Evolutionary conservation across 92 coral and sea anemone genomes (phyloP).

Genomic region (Porites evermanni): DNA sequence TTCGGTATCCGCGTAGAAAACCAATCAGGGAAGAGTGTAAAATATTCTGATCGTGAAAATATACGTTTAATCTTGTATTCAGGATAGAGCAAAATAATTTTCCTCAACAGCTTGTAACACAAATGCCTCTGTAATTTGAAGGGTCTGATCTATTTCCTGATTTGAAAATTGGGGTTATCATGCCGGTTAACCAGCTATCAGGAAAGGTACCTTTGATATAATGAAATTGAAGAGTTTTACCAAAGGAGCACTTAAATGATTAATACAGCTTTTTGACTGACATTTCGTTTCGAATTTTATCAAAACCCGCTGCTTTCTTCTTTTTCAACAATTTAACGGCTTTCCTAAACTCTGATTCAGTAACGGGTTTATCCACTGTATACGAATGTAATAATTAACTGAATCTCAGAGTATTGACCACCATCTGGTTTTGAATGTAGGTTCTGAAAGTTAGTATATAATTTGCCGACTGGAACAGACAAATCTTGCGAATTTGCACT

Average conservation of each 20-base stretch:
- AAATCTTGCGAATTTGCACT: too few relatives aligned
- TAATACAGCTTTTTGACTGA: not conserved
- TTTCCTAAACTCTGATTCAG: not conserved
- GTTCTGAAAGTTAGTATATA: not conserved
- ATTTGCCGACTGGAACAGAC: not conserved
- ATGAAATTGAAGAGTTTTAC: conserved; percentile 16
- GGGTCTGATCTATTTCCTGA: conserved; percentile 33
- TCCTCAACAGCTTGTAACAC: conserved; percentile 60
- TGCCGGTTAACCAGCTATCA: not conserved
- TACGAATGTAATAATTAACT: not conserved
- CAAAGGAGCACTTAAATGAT: not conserved
- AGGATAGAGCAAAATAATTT: conserved; percentile 49
- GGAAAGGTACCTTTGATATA: not conserved
- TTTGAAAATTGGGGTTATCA: not conserved
- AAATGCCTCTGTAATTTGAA: conserved; percentile 49
- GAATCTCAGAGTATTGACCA: too few relatives aligned
- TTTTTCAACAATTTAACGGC: not conserved
- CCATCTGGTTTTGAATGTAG: not conserved
- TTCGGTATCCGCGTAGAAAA: conserved; percentile 41
- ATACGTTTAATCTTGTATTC: conserved; percentile 37
- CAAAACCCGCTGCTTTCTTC: not conserved
- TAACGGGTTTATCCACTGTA: not conserved
- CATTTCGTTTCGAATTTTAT: not conserved
- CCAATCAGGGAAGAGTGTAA: conserved; percentile 60
- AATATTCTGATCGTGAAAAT: conserved; percentile 28